Conservation (phyloP, 37 sponge, comb jelly and placozoan genomes). For the Eunapius fragilis region DNA sequence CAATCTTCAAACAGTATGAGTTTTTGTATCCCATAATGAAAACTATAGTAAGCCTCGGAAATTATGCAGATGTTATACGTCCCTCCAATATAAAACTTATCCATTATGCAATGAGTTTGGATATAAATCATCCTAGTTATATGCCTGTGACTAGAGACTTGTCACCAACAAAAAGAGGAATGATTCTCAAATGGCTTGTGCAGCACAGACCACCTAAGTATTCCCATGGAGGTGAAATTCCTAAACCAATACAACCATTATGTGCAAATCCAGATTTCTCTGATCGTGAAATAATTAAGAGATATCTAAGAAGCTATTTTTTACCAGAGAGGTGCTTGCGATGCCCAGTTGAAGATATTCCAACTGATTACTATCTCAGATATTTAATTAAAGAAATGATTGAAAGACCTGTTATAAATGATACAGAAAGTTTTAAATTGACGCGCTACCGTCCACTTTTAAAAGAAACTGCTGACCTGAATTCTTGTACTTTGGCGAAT, state of each 20-base stretch:
- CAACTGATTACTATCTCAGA: too few species aligned
- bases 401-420: too few species aligned
- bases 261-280: too few species aligned
- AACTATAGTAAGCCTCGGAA: slow-evolving; percentile 38
- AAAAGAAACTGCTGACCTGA: too few species aligned
- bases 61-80: slow-evolving; percentile 48
- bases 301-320: too few species aligned
- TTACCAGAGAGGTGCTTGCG: too few species aligned
- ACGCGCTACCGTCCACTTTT: too few species aligned
- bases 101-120: slow-evolving; percentile 18
- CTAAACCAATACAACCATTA: neutral
- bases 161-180: slow-evolving; percentile 27
- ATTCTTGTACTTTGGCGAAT: neutral
- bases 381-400: too few species aligned
- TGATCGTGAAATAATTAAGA: too few species aligned
- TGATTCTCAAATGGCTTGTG: slow-evolving; percentile 59
- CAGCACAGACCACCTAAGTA: neutral
- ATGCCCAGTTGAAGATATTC: too few species aligned
- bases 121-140: slow-evolving; percentile 48
- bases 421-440: too few species aligned
- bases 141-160: slow-evolving; percentile 80
- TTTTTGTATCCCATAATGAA: slow-evolving; percentile 47
- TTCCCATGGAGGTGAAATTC: too few species aligned
- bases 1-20: slow-evolving; percentile 61
- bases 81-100: neutral